phyloP scores from a whole-genome alignment of 2,113 vertebrate species.

The Mesocricetus auratus region DNA sequence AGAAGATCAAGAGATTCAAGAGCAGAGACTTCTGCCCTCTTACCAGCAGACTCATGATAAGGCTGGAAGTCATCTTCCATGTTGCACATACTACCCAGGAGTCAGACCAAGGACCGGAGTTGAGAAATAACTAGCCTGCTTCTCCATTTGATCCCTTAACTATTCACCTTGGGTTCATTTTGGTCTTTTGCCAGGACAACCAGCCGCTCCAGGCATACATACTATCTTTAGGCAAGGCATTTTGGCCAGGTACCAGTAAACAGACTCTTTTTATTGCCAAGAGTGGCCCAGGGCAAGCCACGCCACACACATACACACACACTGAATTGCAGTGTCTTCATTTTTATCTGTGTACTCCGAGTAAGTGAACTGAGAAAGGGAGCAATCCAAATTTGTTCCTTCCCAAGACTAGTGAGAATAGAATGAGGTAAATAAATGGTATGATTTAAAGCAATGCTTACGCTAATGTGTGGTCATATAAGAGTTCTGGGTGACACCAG shows the following conservation, averaged over 20 bases:
- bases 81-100: not conserved
- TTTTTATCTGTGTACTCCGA: not conserved
- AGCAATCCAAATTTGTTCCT: not conserved
- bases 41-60: not conserved
- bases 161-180: not conserved
- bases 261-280: not conserved
- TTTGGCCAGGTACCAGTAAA: not conserved
- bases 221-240: conserved; percentile 16
- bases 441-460: not conserved
- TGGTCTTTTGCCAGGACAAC: not conserved
- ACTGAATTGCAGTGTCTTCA: not conserved
- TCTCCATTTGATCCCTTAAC: not conserved
- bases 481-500: not conserved
- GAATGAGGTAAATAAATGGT: not conserved
- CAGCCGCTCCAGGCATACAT: not conserved
- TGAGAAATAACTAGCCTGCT: not conserved
- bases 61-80: not conserved
- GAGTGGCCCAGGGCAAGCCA: not conserved
- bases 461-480: not conserved
- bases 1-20: conserved; percentile 80
- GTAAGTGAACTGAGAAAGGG: not conserved
- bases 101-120: not conserved
- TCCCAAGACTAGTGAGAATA: not conserved
- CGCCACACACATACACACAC: too few relatives aligned
- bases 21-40: not conserved